Conservation (phyloP, 2,113 vertebrate species). For the Xenotilapia flavipinnis region DNA sequence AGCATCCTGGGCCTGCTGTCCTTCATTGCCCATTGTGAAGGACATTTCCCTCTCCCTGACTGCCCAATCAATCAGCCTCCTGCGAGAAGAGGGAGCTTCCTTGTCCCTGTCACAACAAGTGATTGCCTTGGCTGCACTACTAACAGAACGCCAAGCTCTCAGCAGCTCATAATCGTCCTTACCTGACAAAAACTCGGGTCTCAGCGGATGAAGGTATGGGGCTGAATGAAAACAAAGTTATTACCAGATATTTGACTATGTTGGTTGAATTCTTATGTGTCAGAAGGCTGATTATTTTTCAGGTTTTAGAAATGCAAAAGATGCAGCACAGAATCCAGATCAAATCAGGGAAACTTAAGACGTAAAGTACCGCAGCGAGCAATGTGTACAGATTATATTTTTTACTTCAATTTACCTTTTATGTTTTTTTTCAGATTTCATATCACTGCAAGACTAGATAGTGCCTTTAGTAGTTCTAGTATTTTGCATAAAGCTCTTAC, state of each 20-base stretch:
- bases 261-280: neutral
- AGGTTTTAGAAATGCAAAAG: neutral
- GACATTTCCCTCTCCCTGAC: conserved; percentile 56
- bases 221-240: conserved; percentile 14
- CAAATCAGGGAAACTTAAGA: neutral
- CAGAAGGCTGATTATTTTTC: neutral
- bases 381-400: neutral
- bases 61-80: conserved; percentile 69
- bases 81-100: conserved; percentile 53
- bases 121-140: conserved; percentile 52
- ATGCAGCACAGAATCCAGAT: neutral
- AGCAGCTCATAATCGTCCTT: conserved; percentile 49
- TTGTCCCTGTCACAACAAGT: conserved; percentile 63
- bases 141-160: conserved; percentile 34
- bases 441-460: neutral
- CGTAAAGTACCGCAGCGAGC: neutral
- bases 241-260: neutral
- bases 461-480: neutral
- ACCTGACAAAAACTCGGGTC: conserved; percentile 25
- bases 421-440: neutral
- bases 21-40: conserved; percentile 57
- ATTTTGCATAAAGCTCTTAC: neutral
- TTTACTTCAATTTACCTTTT: neutral
- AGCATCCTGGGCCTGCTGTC: conserved; percentile 21
- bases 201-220: neutral